Evolutionary conservation across 2,797 vertebrate species (phyloP), one percentile per base, ranked within the genome.

Genomic region (Diplodus puntazzo): DNA sequence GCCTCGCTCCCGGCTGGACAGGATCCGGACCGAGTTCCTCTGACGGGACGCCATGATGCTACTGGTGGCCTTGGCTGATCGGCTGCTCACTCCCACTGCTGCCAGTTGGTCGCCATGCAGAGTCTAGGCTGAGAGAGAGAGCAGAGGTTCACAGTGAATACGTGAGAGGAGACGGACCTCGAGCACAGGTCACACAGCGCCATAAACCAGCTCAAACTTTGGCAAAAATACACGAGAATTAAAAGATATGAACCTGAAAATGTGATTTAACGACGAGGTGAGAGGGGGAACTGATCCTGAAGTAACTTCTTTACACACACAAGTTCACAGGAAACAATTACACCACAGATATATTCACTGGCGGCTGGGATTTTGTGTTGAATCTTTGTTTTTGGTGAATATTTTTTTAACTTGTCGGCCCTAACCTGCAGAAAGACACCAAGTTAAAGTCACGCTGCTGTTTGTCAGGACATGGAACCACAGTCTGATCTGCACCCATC

Each of bases 11-110:
- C 98, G 95, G 79, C 96, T 96, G 82, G 95, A 97, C 82, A 99
- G 95, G 92, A 99, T 99, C 88, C 96, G 96, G 71, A 99, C 98
- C 0, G 98, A 97, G 87, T 99, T 99, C 95, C 97, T 98, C 91
- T 98, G 97, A 42, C 96, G 96, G 86, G 97, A 94, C 62, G 97
- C 90, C 95, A 96, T 96, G 80, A 20, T 77, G 77, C 66, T 80
- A 93, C 92, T 92, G 92, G 50, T 10, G 61, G 70, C 77, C 77
- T 72, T 1, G 8, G 68, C 96, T 96, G 85, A 96, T 92, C 90
- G 86, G 92, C 86, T 89, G 84, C 83, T 93, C 88, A 91, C 93
- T 87, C 73, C 83, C 59, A 6, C 84, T 77, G 80, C 74, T 25
- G 91, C 94, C 95, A 94, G 90, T 91, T 91, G 58, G 3, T 89